A percentile compares a stretch with the other conserved stretches of the same genome.
These are phyloP conservation scores for Piaya cayana DNA, from an alignment of 2,113 vertebrate genomes.

Conservation along the genomic window DNA sequence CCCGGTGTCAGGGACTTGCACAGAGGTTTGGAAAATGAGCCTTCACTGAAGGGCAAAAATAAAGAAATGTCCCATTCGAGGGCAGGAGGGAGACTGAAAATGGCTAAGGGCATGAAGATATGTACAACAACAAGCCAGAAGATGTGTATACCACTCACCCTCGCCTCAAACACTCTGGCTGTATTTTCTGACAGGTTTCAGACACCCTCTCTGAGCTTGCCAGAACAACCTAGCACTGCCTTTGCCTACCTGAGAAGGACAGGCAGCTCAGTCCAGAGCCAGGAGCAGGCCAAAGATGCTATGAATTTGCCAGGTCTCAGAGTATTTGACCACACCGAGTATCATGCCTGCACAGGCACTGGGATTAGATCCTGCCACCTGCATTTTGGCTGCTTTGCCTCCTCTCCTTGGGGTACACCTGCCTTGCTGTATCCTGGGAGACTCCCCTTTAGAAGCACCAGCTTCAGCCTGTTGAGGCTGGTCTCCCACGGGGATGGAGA, in stretches of 20 bases:
- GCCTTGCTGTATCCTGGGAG: background rate
- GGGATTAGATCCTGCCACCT: background rate
- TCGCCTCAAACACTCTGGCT: background rate
- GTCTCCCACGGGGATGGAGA: background rate
- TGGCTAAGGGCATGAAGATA: background rate
- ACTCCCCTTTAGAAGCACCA: background rate
- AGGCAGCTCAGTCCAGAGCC: background rate
- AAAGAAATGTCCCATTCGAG: background rate
- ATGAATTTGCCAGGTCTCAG: background rate
- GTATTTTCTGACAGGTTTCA: background rate
- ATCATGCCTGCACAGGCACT: rapidly evolving
- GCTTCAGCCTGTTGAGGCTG: background rate
- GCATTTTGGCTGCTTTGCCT: background rate
- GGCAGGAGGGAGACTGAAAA: background rate
- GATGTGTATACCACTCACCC: rapidly evolving
- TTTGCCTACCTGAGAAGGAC: background rate
- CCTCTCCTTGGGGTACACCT: background rate
- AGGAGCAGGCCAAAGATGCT: background rate
- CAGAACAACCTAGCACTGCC: background rate
- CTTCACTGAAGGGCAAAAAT: background rate
- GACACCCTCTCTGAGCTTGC: background rate
- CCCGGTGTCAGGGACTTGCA: background rate
- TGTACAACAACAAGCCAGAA: rapidly evolving
- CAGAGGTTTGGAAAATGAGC: background rate
- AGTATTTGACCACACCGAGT: background rate